Base-by-base conservation (phyloP, 2,888 invertebrate genomes). In the Sinhomidia bicolor region DNA sequence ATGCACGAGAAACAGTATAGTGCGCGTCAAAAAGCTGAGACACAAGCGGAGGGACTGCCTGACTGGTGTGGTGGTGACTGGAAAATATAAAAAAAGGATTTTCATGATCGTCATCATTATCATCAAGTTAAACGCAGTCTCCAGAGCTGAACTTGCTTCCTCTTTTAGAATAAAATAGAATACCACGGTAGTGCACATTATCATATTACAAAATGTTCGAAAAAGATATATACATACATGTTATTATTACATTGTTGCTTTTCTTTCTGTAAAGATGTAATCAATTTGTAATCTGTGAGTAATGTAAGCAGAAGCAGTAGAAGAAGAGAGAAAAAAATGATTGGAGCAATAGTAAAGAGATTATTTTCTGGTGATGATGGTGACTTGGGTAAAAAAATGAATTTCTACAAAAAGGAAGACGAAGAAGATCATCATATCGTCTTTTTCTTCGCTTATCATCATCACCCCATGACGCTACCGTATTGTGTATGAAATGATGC, bases 381-480 rank as follows among this genome's bases (percentile, higher is more conserved):
- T 83, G 81, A 17, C 54, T 68, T 71, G 71, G 71, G 78, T 82
- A n/a, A n/a, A 80, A 36, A 78, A 83, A 83, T 36, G 74, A 81
- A 87, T 82, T 86, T 80, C 51, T 86, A 32, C n/a, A n/a, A n/a
- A n/a, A n/a, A n/a, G n/a, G n/a, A n/a, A n/a, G n/a, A 82, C 85
- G 82, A 78, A 87, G 84, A 82, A 86, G 76, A 85, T 89, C 87
- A 60, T 51, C 1, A 51, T 51, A 51, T 26, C 60, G 60, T 60
- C 60, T 26, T 60, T 60, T 60, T 80, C 85, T 85, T 85, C 81
- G 79, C 82, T 89, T 85, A 83, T 86, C 85, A 85, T 84, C 85
- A 91, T 90, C 91, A 91, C 91, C 90, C 91, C 91, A 91, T 90
- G 89, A 91, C 89, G 91, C 91, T 91, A 91, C 91, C 88, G 88